These are phyloP conservation scores for Lasioglossum villosulum DNA, from an alignment of 2,888 invertebrate genomes.

Conservation along the genomic window DNA sequence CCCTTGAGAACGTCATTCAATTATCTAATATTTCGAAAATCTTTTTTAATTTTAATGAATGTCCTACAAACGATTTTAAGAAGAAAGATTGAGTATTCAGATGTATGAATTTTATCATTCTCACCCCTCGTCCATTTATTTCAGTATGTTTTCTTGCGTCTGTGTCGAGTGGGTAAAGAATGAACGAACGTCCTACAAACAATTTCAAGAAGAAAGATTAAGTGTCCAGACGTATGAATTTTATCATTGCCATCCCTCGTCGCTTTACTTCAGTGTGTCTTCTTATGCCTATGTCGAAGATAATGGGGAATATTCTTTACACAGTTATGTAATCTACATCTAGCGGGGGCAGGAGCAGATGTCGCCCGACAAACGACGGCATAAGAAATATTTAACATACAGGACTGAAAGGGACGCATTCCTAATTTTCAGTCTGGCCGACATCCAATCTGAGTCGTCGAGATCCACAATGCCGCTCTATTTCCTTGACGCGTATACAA, in stretches of 20 bases:
- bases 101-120: background rate
- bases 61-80: no score
- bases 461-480: constrained; percentile 80
- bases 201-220: background rate
- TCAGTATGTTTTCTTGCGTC: background rate
- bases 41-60: no score
- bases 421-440: constrained; percentile 78
- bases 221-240: background rate
- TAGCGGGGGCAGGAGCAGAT: constrained; percentile 64
- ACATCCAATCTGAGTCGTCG: constrained; percentile 65
- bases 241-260: background rate
- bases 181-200: no score
- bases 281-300: background rate
- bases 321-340: constrained; percentile 47
- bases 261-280: background rate
- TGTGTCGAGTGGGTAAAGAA: background rate
- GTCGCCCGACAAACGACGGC: constrained; percentile 57
- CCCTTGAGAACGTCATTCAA: background rate
- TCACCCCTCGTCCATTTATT: background rate
- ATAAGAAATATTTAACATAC: constrained; percentile 74
- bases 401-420: constrained; percentile 74
- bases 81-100: background rate
- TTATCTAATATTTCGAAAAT: background rate
- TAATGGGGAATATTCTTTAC: constrained; percentile 26
- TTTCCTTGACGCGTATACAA: constrained; percentile 83